Percentiles rank a stretch among this genome's conserved stretches.
Evolutionary conservation across 2,113 vertebrate genomes (phyloP).

Genomic region (Serinus canaria): DNA sequence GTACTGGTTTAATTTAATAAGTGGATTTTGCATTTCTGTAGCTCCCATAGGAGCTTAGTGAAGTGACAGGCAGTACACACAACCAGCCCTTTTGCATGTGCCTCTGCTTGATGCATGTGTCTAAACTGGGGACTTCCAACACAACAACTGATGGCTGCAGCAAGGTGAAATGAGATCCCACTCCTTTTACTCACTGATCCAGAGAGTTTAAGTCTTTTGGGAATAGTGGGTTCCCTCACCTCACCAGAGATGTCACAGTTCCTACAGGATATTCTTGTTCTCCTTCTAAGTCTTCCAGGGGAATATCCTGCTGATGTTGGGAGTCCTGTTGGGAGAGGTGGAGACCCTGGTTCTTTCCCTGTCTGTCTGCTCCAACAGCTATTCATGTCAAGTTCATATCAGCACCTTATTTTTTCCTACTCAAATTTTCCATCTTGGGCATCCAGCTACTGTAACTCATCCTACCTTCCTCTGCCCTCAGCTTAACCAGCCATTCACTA

Average conservation of each 20-base stretch:
- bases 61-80: rapidly evolving
- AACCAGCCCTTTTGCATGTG: neutral
- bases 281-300: neutral
- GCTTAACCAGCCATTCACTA: neutral
- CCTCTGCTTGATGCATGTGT: neutral
- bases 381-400: neutral
- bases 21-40: neutral
- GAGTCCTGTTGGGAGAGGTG: neutral
- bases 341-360: neutral
- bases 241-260: neutral
- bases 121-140: neutral
- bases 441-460: neutral
- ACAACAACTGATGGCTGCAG: neutral
- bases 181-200: neutral
- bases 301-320: neutral
- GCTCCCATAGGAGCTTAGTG: neutral
- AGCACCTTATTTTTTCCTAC: neutral
- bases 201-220: neutral
- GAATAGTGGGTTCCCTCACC: neutral
- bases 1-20: neutral
- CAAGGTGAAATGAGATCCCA: neutral
- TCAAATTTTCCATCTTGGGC: neutral
- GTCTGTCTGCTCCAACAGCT: neutral
- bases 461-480: neutral
- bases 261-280: neutral